A percentile compares a stretch with the other conserved stretches of the same genome.
These are phyloP conservation scores for Leptodon cayanensis DNA, from an alignment of 2,797 vertebrate genomes.

Conservation along the genomic window DNA sequence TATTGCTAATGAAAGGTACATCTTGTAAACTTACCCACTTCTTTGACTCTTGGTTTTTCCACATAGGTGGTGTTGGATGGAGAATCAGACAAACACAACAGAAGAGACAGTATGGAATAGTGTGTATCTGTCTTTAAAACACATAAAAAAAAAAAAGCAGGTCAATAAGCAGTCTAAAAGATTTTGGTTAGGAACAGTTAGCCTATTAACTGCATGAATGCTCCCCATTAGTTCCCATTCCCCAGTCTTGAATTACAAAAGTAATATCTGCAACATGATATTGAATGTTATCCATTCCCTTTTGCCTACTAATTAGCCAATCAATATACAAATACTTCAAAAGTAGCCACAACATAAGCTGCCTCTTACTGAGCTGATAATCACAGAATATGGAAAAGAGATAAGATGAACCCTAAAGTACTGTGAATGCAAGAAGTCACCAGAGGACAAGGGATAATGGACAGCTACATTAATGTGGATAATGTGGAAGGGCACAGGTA, in stretches of 20 bases:
- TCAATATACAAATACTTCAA: not conserved
- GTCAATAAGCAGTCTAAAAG: not conserved
- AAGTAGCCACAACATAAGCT: not conserved
- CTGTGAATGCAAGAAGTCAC: not conserved
- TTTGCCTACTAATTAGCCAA: not conserved
- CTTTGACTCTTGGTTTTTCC: slow-evolving; percentile 87
- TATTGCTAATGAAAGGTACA: no score
- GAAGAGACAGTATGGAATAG: slow-evolving; percentile 87
- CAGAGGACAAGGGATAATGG: not conserved
- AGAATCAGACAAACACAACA: slow-evolving; percentile 89
- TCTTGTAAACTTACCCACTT: slow-evolving; percentile 79
- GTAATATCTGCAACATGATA: not conserved
- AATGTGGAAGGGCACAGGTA: not conserved
- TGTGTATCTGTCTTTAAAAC: slow-evolving; percentile 79
- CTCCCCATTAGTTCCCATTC: not conserved
- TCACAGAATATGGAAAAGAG: not conserved
- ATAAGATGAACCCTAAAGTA: not conserved
- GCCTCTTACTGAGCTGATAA: not conserved
- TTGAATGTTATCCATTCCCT: not conserved
- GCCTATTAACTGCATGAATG: not conserved
- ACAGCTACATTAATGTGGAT: not conserved
- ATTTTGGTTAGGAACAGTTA: not conserved
- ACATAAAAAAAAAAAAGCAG: not conserved
- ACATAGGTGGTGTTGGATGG: slow-evolving; percentile 88
- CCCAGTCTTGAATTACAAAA: not conserved